Base-by-base conservation (phyloP, 2,797 vertebrate species). In the Oophaga sylvatica region DNA sequence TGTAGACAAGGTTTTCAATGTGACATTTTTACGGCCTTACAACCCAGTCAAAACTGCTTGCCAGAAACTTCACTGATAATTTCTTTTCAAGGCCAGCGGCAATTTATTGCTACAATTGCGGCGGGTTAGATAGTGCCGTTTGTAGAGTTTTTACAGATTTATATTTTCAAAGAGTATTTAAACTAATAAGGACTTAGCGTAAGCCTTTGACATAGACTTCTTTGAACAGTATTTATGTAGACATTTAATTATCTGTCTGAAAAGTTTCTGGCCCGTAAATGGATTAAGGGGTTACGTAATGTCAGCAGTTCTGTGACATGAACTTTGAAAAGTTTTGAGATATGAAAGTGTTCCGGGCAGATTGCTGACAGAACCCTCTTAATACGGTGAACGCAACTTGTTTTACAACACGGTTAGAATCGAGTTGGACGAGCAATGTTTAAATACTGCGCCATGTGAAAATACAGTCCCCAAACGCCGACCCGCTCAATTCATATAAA, bases 161-260 rank as follows among this genome's bases (percentile, higher is more conserved):
- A 57, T 35, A 59, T 68, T 57, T 79, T 85, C 75, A 85, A 85
- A 79, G 75, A n/a, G 45, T 68, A 31, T 68, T 86, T 79, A 57
- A 56, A 80, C 76, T 79, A 65, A 68, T 86, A 65, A 79, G 48
- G 76, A 78, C 63, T 80, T 22, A 70, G 31, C 68, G 5, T 70
- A 86, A 86, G 76, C 76, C 60, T 67, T 56, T 79, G 84, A 86
- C 60, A 86, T 65, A 19, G 68, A 86, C 16, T 15, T 68, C 76
- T 86, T 86, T 86, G 84, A 86, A 86, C 75, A 35, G 63, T 86
- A 80, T 86, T 80, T 86, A 48, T 59, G 75, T 60, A 86, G 84
- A 41, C 84, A n/a, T 86, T 80, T 86, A 86, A 86, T 79, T 86
- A 79, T 79, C 84, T 86, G 83, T 70, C 76, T 86, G 75, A 70